A percentile compares a stretch with the other conserved stretches of the same genome.
Conservation (phyloP, 2,797 vertebrate genomes). For the Neosalanx taihuensis region DNA sequence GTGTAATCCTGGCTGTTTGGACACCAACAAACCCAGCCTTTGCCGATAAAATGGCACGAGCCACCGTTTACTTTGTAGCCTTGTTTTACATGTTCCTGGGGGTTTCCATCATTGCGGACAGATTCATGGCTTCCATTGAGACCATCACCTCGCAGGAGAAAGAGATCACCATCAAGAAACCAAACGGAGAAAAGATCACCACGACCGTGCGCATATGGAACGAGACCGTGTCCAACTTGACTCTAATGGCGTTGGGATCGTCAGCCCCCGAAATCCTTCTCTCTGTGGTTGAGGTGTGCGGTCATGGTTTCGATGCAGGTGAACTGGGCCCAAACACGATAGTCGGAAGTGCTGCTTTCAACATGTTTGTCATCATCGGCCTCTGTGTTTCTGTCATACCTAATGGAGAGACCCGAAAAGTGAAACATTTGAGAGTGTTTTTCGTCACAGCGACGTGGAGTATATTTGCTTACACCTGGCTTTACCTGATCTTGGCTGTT, state of each 20-base stretch:
- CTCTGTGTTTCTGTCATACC: constrained; percentile 94
- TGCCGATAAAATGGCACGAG: constrained; percentile 88
- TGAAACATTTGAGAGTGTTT: constrained; percentile 94
- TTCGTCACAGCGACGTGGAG: constrained; percentile 96
- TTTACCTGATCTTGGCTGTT: constrained; percentile 93
- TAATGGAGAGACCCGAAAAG: constrained; percentile 86
- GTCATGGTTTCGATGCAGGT: constrained; percentile 87
- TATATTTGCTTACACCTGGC: constrained; percentile 95
- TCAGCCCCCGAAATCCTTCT: constrained; percentile 95
- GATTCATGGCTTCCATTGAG: constrained; percentile 98
- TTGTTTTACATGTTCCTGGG: constrained; percentile 95
- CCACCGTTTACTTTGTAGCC: constrained; percentile 90
- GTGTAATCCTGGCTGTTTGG: constrained; percentile 92
- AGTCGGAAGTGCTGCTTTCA: constrained; percentile 95
- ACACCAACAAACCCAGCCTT: constrained; percentile 81
- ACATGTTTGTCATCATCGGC: constrained; percentile 99
- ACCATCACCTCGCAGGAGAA: constrained; percentile 96
- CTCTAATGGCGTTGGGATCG: constrained; percentile 94
- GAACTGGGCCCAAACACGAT: constrained; percentile 95
- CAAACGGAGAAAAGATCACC: constrained; percentile 88
- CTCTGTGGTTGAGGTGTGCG: constrained; percentile 94
- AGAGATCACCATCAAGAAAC: constrained; percentile 90
- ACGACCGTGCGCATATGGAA: constrained; percentile 95
- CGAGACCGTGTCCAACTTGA: constrained; percentile 95
- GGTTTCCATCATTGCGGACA: constrained; percentile 95